Conservation (phyloP, 2,888 invertebrate species). For the Cordilura impudica region DNA sequence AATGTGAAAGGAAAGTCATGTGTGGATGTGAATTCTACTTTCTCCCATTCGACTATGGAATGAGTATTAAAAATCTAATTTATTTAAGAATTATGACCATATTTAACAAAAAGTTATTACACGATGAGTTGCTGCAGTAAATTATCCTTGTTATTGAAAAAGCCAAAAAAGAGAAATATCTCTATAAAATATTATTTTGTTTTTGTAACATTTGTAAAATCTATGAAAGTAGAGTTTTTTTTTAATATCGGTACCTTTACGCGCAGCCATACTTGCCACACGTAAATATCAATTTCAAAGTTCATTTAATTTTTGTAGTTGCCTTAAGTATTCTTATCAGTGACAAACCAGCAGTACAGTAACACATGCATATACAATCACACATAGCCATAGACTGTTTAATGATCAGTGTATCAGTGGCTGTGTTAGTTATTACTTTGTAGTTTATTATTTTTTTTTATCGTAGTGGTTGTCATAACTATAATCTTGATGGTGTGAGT, state of each 20-base stretch:
- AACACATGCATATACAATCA: neutral
- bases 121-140: neutral
- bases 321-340: conserved; percentile 14
- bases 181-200: neutral
- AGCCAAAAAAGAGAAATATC: neutral
- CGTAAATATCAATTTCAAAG: conserved; percentile 55
- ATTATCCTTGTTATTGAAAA: conserved; percentile 16
- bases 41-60: neutral
- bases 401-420: too few species aligned
- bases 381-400: neutral
- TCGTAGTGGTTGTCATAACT: neutral
- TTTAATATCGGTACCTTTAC: neutral
- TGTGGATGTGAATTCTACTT: neutral
- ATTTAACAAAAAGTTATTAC: conserved; percentile 25
- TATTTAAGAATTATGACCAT: conserved; percentile 46
- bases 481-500: neutral
- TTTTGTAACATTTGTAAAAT: conserved; percentile 33
- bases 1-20: conserved; percentile 12
- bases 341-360: neutral
- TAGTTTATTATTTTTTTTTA: neutral
- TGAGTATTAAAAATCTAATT: conserved; percentile 40
- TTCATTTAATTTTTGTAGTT: conserved; percentile 52
- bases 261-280: neutral
- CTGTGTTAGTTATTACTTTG: conserved; percentile 16
- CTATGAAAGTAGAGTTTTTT: conserved; percentile 31